Conservation (phyloP, 2,113 vertebrate species). For the Gasterosteus aculeatus region DNA sequence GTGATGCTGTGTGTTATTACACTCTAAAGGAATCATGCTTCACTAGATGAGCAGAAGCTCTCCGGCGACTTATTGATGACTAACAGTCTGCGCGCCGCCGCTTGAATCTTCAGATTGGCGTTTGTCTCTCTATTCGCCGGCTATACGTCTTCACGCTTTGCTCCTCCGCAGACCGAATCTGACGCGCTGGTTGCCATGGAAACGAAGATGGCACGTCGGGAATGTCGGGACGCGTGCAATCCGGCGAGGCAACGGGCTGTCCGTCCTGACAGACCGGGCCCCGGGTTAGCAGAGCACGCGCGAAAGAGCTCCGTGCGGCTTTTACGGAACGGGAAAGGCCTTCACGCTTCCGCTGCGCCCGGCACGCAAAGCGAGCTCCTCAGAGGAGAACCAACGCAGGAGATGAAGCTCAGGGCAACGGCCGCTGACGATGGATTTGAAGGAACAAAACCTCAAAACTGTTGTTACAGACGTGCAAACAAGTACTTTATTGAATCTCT, state of each 20-base stretch:
- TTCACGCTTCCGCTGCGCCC: conserved; percentile 15
- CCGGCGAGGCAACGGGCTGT: conserved; percentile 12
- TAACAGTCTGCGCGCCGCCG: background rate
- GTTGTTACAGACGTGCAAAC: background rate
- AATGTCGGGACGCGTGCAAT: conserved; percentile 5
- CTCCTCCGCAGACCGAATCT: conserved; percentile 4
- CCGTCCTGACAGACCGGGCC: conserved; percentile 26
- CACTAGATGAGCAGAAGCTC: background rate
- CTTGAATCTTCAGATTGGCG: conserved; percentile 10
- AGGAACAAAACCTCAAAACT: background rate
- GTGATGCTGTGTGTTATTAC: no score
- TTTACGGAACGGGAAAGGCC: conserved; percentile 37
- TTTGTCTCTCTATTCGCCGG: conserved; percentile 10
- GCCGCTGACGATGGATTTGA: background rate
- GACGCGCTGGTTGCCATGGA: conserved; percentile 45
- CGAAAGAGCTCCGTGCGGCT: conserved; percentile 42
- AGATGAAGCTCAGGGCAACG: background rate
- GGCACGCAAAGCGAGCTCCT: conserved; percentile 5
- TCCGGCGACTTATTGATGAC: background rate
- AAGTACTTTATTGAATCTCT: background rate
- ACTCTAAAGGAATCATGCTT: background rate
- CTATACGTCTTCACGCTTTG: no score
- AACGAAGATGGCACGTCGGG: background rate
- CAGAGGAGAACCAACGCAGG: conserved; percentile 3
- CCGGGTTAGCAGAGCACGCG: conserved; percentile 36